Conservation (phyloP, 2,888 invertebrate genomes). For the Phoronis australis region DNA sequence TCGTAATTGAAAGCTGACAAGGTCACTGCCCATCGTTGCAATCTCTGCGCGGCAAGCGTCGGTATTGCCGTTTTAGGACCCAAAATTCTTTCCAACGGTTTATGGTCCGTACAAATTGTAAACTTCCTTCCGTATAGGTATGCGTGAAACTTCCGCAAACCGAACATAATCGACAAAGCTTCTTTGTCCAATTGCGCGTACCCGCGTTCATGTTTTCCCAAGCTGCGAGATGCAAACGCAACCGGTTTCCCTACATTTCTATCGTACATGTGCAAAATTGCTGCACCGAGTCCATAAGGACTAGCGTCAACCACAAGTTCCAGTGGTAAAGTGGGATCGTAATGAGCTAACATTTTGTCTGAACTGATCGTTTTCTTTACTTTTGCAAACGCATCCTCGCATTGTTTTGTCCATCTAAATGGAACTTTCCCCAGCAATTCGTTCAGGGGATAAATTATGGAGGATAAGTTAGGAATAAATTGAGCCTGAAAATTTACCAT, state of each 20-base stretch:
- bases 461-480: slow-evolving; percentile 10
- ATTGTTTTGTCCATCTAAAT: slow-evolving; percentile 4
- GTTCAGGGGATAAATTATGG: slow-evolving; percentile 7
- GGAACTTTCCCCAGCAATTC: slow-evolving; percentile 2
- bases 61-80: slow-evolving; percentile 2
- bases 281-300: slow-evolving; percentile 11
- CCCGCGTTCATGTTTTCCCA: not conserved
- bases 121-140: slow-evolving; percentile 7
- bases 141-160: not conserved
- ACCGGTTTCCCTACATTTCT: slow-evolving; percentile 36
- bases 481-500: slow-evolving; percentile 12
- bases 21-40: slow-evolving; percentile 5
- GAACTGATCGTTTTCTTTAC: slow-evolving; percentile 3
- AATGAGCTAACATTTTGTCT: slow-evolving; percentile 7
- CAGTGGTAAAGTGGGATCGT: slow-evolving; percentile 3
- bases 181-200: slow-evolving; percentile 10
- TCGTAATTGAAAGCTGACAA: slow-evolving; percentile 2
- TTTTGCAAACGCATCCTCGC: not conserved
- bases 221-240: slow-evolving; percentile 36
- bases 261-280: slow-evolving; percentile 7
- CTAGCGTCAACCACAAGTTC: slow-evolving; percentile 6
- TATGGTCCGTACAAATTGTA: slow-evolving; percentile 2
- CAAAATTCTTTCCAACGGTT: slow-evolving; percentile 1
- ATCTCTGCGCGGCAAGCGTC: not conserved
- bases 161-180: slow-evolving; percentile 2